Evolutionary conservation across 2,797 vertebrate species (phyloP).

Genomic region (Rhodeus uyekii): DNA sequence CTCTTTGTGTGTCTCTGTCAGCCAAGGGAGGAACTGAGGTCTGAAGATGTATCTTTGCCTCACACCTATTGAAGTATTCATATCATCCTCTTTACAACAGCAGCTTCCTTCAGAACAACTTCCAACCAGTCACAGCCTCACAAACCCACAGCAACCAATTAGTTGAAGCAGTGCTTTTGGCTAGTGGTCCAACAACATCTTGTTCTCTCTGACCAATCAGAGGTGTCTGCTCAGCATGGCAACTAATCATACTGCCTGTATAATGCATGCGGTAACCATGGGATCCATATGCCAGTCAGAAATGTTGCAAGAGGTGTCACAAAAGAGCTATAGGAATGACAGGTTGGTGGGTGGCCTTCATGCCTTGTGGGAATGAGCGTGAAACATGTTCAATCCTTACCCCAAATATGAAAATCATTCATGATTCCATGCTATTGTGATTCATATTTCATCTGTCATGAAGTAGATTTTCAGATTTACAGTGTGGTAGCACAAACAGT

Average conservation of each 20-base stretch:
- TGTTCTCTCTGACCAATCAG: slow-evolving; percentile 17
- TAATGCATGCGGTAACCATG: slow-evolving; percentile 46
- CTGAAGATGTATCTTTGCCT: not conserved
- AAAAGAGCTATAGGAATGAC: not conserved
- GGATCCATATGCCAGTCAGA: slow-evolving; percentile 45
- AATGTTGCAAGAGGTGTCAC: slow-evolving; percentile 12
- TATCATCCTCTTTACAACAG: slow-evolving; percentile 13
- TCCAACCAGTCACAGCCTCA: not conserved
- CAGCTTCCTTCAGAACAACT: not conserved
- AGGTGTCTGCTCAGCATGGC: slow-evolving; percentile 6
- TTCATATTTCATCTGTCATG: not conserved
- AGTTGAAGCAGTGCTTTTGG: not conserved
- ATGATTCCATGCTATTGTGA: not conserved
- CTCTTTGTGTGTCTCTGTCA: not conserved
- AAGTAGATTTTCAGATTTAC: not conserved
- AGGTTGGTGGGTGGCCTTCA: slow-evolving; percentile 6
- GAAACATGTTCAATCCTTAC: not conserved
- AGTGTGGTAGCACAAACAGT: not conserved
- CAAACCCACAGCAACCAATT: slow-evolving; percentile 13
- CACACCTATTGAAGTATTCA: slow-evolving; percentile 38
- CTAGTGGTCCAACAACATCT: not conserved
- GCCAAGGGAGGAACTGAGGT: not conserved
- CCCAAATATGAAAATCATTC: slow-evolving; percentile 2
- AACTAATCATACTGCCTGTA: slow-evolving; percentile 24
- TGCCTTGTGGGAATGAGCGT: slow-evolving; percentile 2